A percentile compares a stretch with the other conserved stretches of the same genome.
Conservation (phyloP, 2,113 vertebrate genomes). For the Cynocephalus volans region DNA sequence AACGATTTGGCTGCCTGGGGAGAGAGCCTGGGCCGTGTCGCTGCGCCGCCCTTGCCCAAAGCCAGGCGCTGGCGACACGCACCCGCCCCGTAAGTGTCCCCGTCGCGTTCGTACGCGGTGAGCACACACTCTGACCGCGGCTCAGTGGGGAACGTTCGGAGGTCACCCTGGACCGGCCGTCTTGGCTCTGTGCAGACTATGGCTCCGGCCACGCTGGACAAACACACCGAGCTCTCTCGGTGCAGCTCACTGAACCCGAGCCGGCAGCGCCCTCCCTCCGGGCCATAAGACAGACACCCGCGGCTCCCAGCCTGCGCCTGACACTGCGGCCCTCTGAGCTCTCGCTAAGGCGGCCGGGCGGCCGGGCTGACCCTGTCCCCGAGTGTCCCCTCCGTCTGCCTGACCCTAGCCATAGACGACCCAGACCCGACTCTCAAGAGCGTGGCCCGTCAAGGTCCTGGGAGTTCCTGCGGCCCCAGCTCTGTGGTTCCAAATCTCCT, state of each 20-base stretch:
- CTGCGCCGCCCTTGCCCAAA: not conserved
- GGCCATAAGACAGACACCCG: not conserved
- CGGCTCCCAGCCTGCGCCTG: not conserved
- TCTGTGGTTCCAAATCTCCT: slow-evolving; percentile 84
- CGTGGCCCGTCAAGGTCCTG: not conserved
- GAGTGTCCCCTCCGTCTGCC: not conserved
- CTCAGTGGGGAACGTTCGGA: not conserved
- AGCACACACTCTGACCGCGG: not conserved
- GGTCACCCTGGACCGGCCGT: not conserved
- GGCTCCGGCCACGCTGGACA: not conserved
- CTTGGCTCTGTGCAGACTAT: not conserved
- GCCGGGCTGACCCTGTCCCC: not conserved
- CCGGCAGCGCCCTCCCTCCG: not conserved
- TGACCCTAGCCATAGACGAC: not conserved
- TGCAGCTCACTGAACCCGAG: not conserved
- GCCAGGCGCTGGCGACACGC: not conserved
- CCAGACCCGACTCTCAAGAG: not conserved
- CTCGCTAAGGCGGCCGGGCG: not conserved
- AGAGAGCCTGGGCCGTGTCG: not conserved
- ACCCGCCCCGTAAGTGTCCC: not conserved
- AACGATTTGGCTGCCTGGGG: not conserved
- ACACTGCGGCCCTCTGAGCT: not conserved
- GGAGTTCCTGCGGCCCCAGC: not conserved
- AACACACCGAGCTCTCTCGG: rapidly evolving
- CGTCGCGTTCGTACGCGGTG: rapidly evolving